Percentiles rank a stretch among this genome's conserved stretches.
Evolutionary conservation across 2,888 invertebrate genomes (phyloP).

Genomic region (Scotopteryx bipunctaria): DNA sequence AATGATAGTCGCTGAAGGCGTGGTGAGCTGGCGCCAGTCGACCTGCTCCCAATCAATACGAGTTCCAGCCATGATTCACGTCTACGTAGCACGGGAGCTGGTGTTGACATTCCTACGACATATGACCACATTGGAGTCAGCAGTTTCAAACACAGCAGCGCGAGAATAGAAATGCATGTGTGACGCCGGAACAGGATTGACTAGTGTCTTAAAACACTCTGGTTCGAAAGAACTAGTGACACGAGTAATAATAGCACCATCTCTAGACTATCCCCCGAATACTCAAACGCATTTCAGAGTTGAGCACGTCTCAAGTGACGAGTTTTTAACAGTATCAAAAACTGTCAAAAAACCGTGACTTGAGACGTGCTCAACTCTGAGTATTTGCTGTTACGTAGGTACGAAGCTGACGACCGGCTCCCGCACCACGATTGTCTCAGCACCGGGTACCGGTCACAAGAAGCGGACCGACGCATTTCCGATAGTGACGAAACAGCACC

Average conservation of each 20-base stretch:
- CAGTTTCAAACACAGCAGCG: too few species aligned
- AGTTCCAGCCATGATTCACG: conserved; percentile 60
- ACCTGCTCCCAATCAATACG: conserved; percentile 51
- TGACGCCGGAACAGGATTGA: too few species aligned
- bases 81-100: conserved; percentile 42
- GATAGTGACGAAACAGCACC: conserved; percentile 67
- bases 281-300: too few species aligned
- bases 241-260: too few species aligned
- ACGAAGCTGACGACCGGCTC: conserved; percentile 6
- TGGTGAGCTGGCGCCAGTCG: conserved; percentile 69
- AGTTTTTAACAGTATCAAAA: too few species aligned
- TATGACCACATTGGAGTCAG: neutral
- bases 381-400: neutral
- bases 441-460: conserved; percentile 56
- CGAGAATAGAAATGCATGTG: too few species aligned
- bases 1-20: conserved; percentile 51
- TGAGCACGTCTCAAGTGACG: too few species aligned
- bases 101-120: conserved; percentile 31
- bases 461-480: conserved; percentile 64
- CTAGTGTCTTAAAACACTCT: too few species aligned
- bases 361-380: too few species aligned
- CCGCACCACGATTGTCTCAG: conserved; percentile 56
- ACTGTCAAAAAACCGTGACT: too few species aligned
- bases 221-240: too few species aligned
- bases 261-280: too few species aligned